Conservation (phyloP, 2,888 invertebrate species). For the Drosophila koepferae region DNA sequence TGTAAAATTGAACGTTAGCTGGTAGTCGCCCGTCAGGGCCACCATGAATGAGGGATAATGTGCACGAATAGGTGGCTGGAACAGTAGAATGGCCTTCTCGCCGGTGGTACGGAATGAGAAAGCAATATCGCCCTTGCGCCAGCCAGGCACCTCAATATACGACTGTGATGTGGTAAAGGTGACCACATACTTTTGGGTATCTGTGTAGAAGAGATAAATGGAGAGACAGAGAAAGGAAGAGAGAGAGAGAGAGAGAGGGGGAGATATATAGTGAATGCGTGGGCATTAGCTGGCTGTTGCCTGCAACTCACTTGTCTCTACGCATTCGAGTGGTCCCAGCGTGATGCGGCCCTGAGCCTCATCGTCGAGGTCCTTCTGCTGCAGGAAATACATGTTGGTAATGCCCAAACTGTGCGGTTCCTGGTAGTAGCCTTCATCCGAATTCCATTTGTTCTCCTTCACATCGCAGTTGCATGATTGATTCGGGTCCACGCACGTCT, state of each 20-base stretch:
- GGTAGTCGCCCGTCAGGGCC: slow-evolving; percentile 94
- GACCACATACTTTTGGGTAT: slow-evolving; percentile 96
- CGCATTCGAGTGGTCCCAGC: slow-evolving; percentile 95
- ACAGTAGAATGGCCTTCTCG: slow-evolving; percentile 94
- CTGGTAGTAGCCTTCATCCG: slow-evolving; percentile 94
- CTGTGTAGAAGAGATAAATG: slow-evolving; percentile 85
- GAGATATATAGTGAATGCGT: background rate
- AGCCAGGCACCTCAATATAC: slow-evolving; percentile 96
- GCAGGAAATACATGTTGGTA: slow-evolving; percentile 95
- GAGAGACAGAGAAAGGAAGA: background rate
- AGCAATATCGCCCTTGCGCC: slow-evolving; percentile 96
- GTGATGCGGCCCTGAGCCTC: slow-evolving; percentile 95
- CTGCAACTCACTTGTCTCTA: slow-evolving; percentile 93
- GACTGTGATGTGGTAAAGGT: slow-evolving; percentile 97
- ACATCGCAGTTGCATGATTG: slow-evolving; percentile 97
- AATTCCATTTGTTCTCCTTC: slow-evolving; percentile 93
- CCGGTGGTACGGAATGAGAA: slow-evolving; percentile 97
- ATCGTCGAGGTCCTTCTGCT: slow-evolving; percentile 92
- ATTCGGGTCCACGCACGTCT: slow-evolving; percentile 92
- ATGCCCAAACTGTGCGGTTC: slow-evolving; percentile 93
- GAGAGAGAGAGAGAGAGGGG: background rate
- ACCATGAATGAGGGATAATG: slow-evolving; percentile 97
- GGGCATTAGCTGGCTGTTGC: background rate
- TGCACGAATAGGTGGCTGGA: slow-evolving; percentile 95
- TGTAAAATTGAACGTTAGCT: slow-evolving; percentile 95